phyloP scores from a whole-genome alignment of 2,888 invertebrate species.

The Atethmia centrago region DNA sequence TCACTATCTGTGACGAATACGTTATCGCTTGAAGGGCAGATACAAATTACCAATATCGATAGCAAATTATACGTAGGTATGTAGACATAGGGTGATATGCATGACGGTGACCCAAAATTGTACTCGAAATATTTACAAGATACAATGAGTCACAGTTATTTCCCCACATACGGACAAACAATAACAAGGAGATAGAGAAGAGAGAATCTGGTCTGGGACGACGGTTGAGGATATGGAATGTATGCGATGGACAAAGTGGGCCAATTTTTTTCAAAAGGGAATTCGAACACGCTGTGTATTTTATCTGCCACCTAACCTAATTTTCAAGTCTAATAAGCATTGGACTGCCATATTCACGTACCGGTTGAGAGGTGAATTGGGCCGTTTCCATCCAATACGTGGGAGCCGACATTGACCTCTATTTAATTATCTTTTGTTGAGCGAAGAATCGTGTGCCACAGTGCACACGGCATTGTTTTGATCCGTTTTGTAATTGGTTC shows the following conservation, averaged over 20 bases:
- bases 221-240: background rate
- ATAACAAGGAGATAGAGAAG: background rate
- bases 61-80: background rate
- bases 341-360: conserved; percentile 44
- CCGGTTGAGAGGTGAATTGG: conserved; percentile 48
- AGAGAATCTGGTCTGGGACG: background rate
- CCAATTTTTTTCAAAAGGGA: background rate
- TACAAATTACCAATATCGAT: conserved; percentile 9
- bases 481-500: conserved; percentile 43
- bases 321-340: conserved; percentile 29
- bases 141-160: conserved; percentile 14
- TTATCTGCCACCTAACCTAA: conserved; percentile 27
- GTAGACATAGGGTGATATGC: background rate
- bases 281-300: conserved; percentile 10
- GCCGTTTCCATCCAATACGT: conserved; percentile 59
- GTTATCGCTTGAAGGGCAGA: conserved; percentile 19
- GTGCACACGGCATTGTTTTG: conserved; percentile 53
- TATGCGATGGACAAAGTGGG: background rate
- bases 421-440: conserved; percentile 66
- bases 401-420: conserved; percentile 74
- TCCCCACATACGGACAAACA: background rate
- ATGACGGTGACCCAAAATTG: background rate
- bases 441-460: conserved; percentile 34
- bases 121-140: background rate
- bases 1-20: conserved; percentile 22